These are phyloP conservation scores for Apodemia duryi DNA, from an alignment of 2,888 invertebrate species.

Conservation along the genomic window DNA sequence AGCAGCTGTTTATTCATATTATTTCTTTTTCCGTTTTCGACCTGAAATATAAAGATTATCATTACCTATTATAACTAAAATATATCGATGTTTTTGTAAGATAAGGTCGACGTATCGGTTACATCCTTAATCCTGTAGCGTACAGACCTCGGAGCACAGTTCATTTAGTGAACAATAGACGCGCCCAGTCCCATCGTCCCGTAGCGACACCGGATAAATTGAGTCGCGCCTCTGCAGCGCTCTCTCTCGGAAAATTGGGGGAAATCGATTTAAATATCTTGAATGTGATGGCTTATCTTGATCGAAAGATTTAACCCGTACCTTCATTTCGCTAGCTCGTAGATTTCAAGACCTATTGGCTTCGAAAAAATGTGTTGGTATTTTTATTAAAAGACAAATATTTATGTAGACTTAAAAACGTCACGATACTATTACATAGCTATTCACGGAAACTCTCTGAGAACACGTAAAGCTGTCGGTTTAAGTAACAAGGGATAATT, in stretches of 20 bases:
- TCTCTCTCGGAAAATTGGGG: slow-evolving; percentile 74
- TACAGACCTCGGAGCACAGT: slow-evolving; percentile 62
- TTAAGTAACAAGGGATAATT: too few species aligned
- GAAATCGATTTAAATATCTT: slow-evolving; percentile 79
- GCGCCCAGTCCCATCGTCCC: slow-evolving; percentile 53
- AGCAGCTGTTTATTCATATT: too few species aligned
- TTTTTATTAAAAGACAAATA: slow-evolving; percentile 19
- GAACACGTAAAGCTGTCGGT: too few species aligned
- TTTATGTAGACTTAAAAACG: too few species aligned
- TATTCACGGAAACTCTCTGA: too few species aligned
- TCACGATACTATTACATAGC: too few species aligned
- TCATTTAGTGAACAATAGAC: slow-evolving; percentile 75
- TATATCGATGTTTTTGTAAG: slow-evolving; percentile 23
- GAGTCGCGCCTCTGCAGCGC: slow-evolving; percentile 66
- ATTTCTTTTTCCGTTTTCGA: too few species aligned
- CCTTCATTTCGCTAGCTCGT: slow-evolving; percentile 32
- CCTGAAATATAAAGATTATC: too few species aligned
- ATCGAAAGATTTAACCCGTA: slow-evolving; percentile 55
- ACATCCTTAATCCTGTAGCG: slow-evolving; percentile 50
- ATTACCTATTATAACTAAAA: too few species aligned
- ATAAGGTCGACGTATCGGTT: slow-evolving; percentile 45
- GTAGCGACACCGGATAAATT: slow-evolving; percentile 72
- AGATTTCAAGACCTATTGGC: slow-evolving; percentile 5
- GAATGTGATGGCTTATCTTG: slow-evolving; percentile 73
- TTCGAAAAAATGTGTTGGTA: slow-evolving; percentile 33